Percentiles rank a stretch among this genome's conserved stretches.
phyloP scores from a whole-genome alignment of 2,888 invertebrate species.

The Hydrotaea cyrtoneurina region DNA sequence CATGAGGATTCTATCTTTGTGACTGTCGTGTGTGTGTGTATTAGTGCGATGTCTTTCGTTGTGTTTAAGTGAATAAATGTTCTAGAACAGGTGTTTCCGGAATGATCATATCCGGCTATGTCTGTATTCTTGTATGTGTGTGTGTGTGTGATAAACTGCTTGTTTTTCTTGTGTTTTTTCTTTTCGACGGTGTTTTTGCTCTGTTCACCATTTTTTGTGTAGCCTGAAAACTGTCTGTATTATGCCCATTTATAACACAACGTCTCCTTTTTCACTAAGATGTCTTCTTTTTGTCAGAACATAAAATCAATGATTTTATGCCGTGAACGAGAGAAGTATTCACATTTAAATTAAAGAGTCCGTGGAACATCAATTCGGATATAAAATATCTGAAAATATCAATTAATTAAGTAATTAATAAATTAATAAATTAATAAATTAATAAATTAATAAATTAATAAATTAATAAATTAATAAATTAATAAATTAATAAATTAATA shows the following conservation, averaged over 20 bases:
- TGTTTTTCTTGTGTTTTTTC: neutral
- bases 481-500: too few species aligned
- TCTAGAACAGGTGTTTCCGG: conserved; percentile 6
- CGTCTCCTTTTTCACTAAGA: neutral
- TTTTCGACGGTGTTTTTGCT: neutral
- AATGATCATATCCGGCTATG: neutral
- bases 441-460: too few species aligned
- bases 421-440: too few species aligned
- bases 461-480: too few species aligned
- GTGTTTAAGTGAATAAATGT: conserved; percentile 27
- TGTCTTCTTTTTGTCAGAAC: neutral
- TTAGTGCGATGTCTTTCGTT: neutral
- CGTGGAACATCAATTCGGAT: too few species aligned
- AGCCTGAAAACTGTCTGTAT: neutral
- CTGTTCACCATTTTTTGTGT: too few species aligned
- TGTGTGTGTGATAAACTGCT: neutral
- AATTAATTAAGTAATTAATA: too few species aligned
- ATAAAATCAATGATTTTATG: neutral
- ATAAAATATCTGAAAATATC: too few species aligned
- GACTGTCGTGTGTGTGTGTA: neutral
- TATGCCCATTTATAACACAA: neutral
- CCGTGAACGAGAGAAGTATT: neutral
- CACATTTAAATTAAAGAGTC: too few species aligned
- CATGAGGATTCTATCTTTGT: neutral
- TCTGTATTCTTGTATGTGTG: neutral